Conservation (phyloP, 1,140 invertebrate species). For the Drosophila pseudoananassae region DNA sequence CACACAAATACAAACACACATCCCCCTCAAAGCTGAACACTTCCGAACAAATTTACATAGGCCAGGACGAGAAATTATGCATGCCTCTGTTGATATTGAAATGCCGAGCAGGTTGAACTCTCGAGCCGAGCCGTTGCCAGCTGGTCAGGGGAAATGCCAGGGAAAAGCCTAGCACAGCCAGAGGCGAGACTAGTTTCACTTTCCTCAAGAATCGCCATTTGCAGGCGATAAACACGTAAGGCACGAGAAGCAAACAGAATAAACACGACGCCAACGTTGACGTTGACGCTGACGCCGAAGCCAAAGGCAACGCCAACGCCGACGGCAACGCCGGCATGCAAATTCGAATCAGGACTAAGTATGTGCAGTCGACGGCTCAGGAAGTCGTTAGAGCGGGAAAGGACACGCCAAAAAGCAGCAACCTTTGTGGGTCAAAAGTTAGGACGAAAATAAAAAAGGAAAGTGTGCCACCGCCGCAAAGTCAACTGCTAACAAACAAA, state of each 20-base stretch:
- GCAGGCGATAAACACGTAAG: conserved; percentile 76
- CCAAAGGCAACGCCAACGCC: conserved; percentile 1
- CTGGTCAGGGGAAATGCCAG: conserved; percentile 24
- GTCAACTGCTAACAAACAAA: conserved; percentile 63
- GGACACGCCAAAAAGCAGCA: conserved; percentile 47
- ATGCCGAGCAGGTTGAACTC: conserved; percentile 64
- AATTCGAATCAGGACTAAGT: conserved; percentile 37
- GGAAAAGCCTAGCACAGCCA: conserved; percentile 36
- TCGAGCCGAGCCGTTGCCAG: conserved; percentile 27
- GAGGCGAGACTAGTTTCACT: conserved; percentile 58
- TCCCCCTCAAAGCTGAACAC: conserved; percentile 28
- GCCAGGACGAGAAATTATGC: conserved; percentile 70
- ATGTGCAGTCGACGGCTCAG: conserved; percentile 44
- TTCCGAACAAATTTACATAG: conserved; percentile 75
- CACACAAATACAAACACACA: conserved; percentile 21
- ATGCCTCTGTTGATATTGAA: conserved; percentile 80
- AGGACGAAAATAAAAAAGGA: conserved; percentile 13
- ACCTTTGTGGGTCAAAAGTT: conserved; percentile 77
- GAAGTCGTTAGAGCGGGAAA: conserved; percentile 68
- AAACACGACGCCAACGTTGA: conserved; percentile 33
- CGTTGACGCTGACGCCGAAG: conserved; percentile 3
- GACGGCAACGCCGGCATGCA: conserved; percentile 52
- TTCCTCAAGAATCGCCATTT: conserved; percentile 57
- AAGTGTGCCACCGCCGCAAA: conserved; percentile 61
- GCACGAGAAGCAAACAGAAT: conserved; percentile 59